phyloP scores from a whole-genome alignment of 2,888 invertebrate species.

The Sabatieria punctata region DNA sequence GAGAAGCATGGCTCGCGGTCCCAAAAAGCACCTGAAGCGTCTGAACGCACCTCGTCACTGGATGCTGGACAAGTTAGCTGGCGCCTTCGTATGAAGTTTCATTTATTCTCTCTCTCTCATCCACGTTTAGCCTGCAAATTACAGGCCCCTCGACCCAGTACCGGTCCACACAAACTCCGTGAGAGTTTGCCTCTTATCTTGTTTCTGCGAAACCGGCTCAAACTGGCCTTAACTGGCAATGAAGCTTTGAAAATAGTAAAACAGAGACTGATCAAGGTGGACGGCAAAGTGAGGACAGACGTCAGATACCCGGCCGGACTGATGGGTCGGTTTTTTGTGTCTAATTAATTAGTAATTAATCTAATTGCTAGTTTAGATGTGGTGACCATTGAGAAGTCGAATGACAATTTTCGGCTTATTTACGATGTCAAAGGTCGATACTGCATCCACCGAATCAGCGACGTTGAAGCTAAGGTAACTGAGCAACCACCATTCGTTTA shows the following conservation, averaged over 20 bases:
- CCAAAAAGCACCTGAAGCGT: constrained; percentile 98
- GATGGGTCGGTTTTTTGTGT: constrained; percentile 60
- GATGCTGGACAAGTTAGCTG: constrained; percentile 99
- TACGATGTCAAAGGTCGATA: constrained; percentile 98
- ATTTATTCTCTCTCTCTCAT: constrained; percentile 9
- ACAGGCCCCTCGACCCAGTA: constrained; percentile 78
- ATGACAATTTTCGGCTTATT: constrained; percentile 88
- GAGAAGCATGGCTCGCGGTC: constrained; percentile 86
- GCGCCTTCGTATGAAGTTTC: constrained; percentile 50
- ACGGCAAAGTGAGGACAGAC: constrained; percentile 91
- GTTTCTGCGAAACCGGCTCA: constrained; percentile 87
- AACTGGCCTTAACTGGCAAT: constrained; percentile 88
- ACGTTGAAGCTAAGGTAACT: constrained; percentile 84
- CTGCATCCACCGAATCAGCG: constrained; percentile 86
- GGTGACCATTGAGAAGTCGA: constrained; percentile 90
- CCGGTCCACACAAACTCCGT: constrained; percentile 90
- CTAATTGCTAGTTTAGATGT: constrained; percentile 55
- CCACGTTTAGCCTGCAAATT: not conserved
- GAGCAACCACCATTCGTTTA: no score
- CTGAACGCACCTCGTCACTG: constrained; percentile 97
- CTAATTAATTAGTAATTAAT: not conserved
- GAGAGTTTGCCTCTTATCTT: constrained; percentile 91
- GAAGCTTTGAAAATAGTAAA: constrained; percentile 96
- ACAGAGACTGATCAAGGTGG: constrained; percentile 92
- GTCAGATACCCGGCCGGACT: constrained; percentile 93